A percentile compares a stretch with the other conserved stretches of the same genome.
phyloP scores from a whole-genome alignment of 2,888 invertebrate species.

The Melitaea athalia region DNA sequence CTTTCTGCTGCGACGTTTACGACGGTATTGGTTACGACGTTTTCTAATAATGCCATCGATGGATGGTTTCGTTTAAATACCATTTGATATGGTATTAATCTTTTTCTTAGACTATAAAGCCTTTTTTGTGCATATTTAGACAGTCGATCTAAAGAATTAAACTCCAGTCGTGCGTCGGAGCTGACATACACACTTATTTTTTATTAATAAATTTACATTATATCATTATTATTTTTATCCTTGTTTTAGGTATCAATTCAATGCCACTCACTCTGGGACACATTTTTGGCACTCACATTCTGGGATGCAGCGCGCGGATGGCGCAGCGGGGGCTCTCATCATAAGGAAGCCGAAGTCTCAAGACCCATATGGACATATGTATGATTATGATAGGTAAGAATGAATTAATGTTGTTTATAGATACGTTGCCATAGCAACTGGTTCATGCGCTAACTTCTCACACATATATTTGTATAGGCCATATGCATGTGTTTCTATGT shows the following conservation, averaged over 20 bases:
- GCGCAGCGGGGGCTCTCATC: slow-evolving; percentile 90
- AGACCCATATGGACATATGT: slow-evolving; percentile 85
- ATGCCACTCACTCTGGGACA: slow-evolving; percentile 88
- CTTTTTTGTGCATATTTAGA: too few relatives aligned
- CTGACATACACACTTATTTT: too few relatives aligned
- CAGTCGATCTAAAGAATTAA: too few relatives aligned
- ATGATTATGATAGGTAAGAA: slow-evolving; percentile 87
- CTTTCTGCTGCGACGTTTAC: too few relatives aligned
- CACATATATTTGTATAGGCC: too few relatives aligned
- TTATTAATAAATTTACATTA: not conserved
- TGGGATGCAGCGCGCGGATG: slow-evolving; percentile 94
- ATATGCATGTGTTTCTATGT: too few relatives aligned
- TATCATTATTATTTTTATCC: not conserved
- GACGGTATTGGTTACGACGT: too few relatives aligned
- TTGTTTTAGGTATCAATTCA: slow-evolving; percentile 84
- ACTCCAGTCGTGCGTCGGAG: too few relatives aligned
- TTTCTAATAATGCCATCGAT: too few relatives aligned
- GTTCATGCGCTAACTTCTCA: not conserved
- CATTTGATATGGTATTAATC: too few relatives aligned
- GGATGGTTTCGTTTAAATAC: too few relatives aligned
- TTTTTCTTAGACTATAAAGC: too few relatives aligned
- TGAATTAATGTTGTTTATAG: not conserved
- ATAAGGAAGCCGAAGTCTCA: slow-evolving; percentile 85
- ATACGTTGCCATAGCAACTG: not conserved
- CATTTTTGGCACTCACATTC: slow-evolving; percentile 90